Conservation (phyloP, 2,888 invertebrate genomes). For the Pristionchus entomophagus region DNA sequence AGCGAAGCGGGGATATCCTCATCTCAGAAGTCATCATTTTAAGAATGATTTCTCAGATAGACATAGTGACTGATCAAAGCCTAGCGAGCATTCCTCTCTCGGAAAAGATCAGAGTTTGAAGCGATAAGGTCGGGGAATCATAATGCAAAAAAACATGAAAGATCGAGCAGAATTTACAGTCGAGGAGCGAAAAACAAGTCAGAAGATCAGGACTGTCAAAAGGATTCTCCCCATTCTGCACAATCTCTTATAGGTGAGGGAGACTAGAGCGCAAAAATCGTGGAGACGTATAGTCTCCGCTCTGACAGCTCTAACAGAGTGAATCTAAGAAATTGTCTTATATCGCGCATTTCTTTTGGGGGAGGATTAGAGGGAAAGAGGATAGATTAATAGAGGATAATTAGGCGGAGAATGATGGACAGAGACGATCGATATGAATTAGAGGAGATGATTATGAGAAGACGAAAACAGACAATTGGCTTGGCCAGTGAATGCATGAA, state of each 20-base stretch:
- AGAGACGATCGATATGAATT: too few species aligned
- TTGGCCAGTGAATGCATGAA: not conserved
- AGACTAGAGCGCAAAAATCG: not conserved
- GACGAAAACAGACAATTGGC: not conserved
- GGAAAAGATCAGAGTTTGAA: not conserved
- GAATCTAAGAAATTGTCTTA: not conserved
- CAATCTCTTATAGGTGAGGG: not conserved
- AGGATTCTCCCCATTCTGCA: not conserved
- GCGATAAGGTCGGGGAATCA: conserved; percentile 15
- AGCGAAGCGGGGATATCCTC: not conserved
- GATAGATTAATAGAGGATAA: not conserved
- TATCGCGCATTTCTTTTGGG: too few species aligned
- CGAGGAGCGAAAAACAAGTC: not conserved
- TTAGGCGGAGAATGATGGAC: too few species aligned
- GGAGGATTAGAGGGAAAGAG: not conserved
- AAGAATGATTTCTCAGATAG: conserved; percentile 5
- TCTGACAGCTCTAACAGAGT: not conserved
- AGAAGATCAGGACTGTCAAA: not conserved
- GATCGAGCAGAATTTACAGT: not conserved
- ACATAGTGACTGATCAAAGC: too few species aligned
- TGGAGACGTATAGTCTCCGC: not conserved
- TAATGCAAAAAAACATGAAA: not conserved
- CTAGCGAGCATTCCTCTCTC: not conserved
- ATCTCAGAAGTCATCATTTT: not conserved
- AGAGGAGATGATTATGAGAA: too few species aligned